Conservation (phyloP, 2,888 invertebrate species). For the Hydrotaea cyrtoneurina region DNA sequence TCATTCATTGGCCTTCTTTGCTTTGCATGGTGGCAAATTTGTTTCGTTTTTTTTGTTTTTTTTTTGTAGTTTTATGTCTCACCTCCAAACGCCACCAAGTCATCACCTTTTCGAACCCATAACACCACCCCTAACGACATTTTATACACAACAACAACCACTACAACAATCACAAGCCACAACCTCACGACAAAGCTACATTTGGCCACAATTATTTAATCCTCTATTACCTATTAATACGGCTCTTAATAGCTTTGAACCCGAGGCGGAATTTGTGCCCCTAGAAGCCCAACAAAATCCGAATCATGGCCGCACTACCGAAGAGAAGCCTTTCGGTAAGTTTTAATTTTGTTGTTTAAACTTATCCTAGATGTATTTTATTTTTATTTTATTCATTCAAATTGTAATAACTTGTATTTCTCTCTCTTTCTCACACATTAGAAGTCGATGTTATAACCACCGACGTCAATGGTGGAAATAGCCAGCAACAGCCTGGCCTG, state of each 20-base stretch:
- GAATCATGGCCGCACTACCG: conserved; percentile 44
- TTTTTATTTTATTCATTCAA: background rate
- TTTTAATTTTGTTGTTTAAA: conserved; percentile 34
- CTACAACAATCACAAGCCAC: conserved; percentile 69
- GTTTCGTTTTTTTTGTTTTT: conserved; percentile 50
- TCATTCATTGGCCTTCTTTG: conserved; percentile 44
- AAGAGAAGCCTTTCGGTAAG: conserved; percentile 77
- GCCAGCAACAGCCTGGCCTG: conserved; percentile 70
- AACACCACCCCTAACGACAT: conserved; percentile 73
- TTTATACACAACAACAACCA: conserved; percentile 70
- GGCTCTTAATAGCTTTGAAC: conserved; percentile 73
- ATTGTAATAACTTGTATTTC: no score
- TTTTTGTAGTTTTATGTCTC: conserved; percentile 75
- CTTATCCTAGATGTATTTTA: background rate
- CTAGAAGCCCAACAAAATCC: conserved; percentile 73
- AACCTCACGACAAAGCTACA: conserved; percentile 69
- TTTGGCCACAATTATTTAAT: conserved; percentile 73
- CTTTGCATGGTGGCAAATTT: conserved; percentile 61
- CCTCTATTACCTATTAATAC: conserved; percentile 71
- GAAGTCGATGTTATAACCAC: conserved; percentile 77
- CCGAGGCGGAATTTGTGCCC: conserved; percentile 76
- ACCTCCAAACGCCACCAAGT: conserved; percentile 74
- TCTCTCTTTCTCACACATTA: conserved; percentile 55
- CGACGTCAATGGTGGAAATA: conserved; percentile 73
- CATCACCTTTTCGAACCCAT: conserved; percentile 75